These are phyloP conservation scores for Hypsopygia costalis DNA, from an alignment of 2,888 invertebrate species.

Conservation along the genomic window DNA sequence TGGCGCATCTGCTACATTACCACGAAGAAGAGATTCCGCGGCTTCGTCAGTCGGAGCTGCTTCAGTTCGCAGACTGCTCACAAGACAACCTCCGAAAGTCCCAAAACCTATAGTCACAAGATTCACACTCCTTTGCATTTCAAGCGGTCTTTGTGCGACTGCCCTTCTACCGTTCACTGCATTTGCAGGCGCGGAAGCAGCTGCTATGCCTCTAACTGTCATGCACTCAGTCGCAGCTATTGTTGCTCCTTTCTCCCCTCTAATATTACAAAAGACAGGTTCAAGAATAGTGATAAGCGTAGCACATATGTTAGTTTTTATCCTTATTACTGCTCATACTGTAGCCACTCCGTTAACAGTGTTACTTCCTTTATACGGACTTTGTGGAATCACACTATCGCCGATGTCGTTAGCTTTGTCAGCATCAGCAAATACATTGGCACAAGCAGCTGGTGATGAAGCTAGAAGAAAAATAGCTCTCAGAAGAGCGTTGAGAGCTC, in stretches of 20 bases:
- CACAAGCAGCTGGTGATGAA: conserved; percentile 76
- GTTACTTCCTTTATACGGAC: conserved; percentile 56
- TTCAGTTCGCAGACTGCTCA: conserved; percentile 87
- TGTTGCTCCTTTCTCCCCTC: conserved; percentile 70
- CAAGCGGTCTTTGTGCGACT: conserved; percentile 83
- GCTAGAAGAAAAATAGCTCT: conserved; percentile 55
- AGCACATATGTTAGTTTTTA: conserved; percentile 77
- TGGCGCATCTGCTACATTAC: conserved; percentile 29
- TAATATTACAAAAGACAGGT: conserved; percentile 65
- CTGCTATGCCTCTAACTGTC: conserved; percentile 82
- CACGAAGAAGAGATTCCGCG: conserved; percentile 83
- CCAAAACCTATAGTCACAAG: conserved; percentile 68
- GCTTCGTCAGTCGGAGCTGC: conserved; percentile 88
- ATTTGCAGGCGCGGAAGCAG: conserved; percentile 73
- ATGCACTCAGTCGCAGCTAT: conserved; percentile 82
- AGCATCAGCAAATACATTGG: conserved; percentile 79
- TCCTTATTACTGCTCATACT: conserved; percentile 82
- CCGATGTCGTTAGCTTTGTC: conserved; percentile 80
- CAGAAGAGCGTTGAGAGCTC: conserved; percentile 59
- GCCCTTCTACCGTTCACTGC: conserved; percentile 82
- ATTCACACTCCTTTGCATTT: conserved; percentile 77
- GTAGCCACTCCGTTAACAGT: conserved; percentile 57
- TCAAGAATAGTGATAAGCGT: conserved; percentile 58
- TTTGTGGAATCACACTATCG: conserved; percentile 80
- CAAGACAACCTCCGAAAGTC: conserved; percentile 70